Evolutionary conservation across 2,888 invertebrate genomes (phyloP), one percentile per base, ranked within the genome.

Genomic region (Drosophila neutralis): DNA sequence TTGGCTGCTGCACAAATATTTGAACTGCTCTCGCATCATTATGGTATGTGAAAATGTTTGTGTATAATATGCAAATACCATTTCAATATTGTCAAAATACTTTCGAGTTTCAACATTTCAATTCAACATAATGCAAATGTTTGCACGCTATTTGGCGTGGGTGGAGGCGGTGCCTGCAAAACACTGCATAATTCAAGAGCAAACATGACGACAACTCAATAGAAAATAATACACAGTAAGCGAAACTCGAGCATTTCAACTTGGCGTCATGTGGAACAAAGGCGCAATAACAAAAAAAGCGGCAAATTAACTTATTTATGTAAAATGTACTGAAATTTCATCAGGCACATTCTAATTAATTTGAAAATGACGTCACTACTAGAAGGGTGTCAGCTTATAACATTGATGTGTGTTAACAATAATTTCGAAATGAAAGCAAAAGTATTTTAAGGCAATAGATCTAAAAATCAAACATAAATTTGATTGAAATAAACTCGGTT

Each of bases 61-160:
- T 67, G 42, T 40, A 51, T 24, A 70, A 65, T 74, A 76, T 85
- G 73, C 80, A 75, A 90, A 88, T 80, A 74, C 49, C 64, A 73
- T 72, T 69, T 72, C 63, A 69, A 76, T 75, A 73, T 76, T 76
- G 66, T 75, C 74, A 64, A 74, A 77, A 89, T 76, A 58, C 82
- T 78, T 64, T 48, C 48, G 56, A 68, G 68, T 72, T 75, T 72
- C 45, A 45, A 27, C 45, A 45, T 45, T 45, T 45, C 45, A 24
- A 71, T 80, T 85, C 65, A 73, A 53, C 77, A 80, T 79, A 76
- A 81, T 82, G 73, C 79, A 87, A 89, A 81, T 89, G 73, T 82
- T 89, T 77, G 71, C 69, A 64, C 36, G 59, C 48, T 18, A 48
- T 48, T 27, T 27, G 45, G 11, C 13, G 7, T 10, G 42, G 2